Conservation (phyloP, 2,888 invertebrate genomes). For the Drosophila flavopinicola region DNA sequence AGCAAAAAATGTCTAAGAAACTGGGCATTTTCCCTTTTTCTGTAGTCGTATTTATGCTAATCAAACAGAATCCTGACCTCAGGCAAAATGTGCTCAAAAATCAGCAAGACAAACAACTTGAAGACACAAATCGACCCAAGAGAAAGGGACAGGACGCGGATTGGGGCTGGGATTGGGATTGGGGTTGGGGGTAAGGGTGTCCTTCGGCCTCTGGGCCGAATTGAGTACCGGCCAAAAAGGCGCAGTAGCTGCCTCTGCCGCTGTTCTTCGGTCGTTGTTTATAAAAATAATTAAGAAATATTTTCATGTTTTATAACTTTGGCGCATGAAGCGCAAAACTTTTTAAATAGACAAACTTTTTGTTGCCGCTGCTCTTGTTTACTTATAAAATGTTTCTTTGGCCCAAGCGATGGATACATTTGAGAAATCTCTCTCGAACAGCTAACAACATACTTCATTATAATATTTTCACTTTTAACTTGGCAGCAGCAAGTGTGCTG, state of each 20-base stretch:
- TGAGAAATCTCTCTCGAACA: slow-evolving; percentile 72
- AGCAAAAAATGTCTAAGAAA: slow-evolving; percentile 4
- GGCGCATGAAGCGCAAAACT: slow-evolving; percentile 68
- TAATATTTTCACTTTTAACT: slow-evolving; percentile 78
- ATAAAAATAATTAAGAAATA: slow-evolving; percentile 81
- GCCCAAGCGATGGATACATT: slow-evolving; percentile 61
- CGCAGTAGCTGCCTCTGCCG: slow-evolving; percentile 39
- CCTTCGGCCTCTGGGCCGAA: slow-evolving; percentile 5
- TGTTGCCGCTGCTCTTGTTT: slow-evolving; percentile 74
- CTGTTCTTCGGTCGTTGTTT: slow-evolving; percentile 62
- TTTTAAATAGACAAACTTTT: slow-evolving; percentile 79
- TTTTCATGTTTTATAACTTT: slow-evolving; percentile 80
- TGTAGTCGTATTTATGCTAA: slow-evolving; percentile 68
- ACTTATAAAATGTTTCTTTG: slow-evolving; percentile 65
- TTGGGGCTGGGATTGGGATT: background rate
- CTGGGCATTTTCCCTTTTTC: slow-evolving; percentile 34
- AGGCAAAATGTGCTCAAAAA: slow-evolving; percentile 65
- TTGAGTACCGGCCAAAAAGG: slow-evolving; percentile 18
- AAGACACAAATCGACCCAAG: slow-evolving; percentile 53
- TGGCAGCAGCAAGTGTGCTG: slow-evolving; percentile 52
- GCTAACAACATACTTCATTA: slow-evolving; percentile 79
- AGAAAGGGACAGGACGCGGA: slow-evolving; percentile 8
- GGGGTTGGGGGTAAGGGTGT: background rate
- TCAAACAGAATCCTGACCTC: slow-evolving; percentile 79
- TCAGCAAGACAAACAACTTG: slow-evolving; percentile 69